Conservation (phyloP, 2,888 invertebrate genomes). For the Thera obeliscata region DNA sequence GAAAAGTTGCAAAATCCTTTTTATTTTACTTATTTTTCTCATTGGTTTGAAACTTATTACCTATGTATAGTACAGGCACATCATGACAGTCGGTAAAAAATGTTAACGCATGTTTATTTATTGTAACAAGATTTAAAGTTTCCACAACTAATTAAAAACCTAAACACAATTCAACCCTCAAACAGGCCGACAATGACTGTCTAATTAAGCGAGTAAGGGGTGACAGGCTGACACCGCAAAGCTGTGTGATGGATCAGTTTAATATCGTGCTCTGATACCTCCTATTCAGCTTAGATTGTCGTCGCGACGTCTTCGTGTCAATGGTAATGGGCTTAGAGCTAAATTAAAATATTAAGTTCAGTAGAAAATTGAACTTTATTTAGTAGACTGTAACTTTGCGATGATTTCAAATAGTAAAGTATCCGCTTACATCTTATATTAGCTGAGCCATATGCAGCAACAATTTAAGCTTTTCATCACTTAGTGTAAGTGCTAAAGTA, state of each 20-base stretch:
- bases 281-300: constrained; percentile 51
- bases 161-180: constrained; percentile 58
- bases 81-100: no score
- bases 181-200: constrained; percentile 71
- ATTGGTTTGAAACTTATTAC: no score
- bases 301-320: constrained; percentile 56
- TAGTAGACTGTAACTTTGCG: not conserved
- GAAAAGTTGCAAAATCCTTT: no score
- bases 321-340: constrained; percentile 45
- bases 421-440: no score
- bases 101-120: not conserved
- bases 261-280: constrained; percentile 69
- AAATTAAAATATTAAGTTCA: constrained; percentile 19
- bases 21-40: no score
- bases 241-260: constrained; percentile 81
- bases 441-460: no score
- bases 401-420: no score
- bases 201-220: constrained; percentile 80
- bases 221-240: constrained; percentile 80
- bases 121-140: constrained; percentile 25
- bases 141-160: constrained; percentile 60
- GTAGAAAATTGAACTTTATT: not conserved
- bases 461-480: no score
- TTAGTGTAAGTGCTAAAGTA: no score
- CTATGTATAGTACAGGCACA: no score